Percentiles rank a stretch among this genome's conserved stretches.
These are phyloP conservation scores for Azemiops feae DNA, from an alignment of 2,113 vertebrate species.

Conservation along the genomic window DNA sequence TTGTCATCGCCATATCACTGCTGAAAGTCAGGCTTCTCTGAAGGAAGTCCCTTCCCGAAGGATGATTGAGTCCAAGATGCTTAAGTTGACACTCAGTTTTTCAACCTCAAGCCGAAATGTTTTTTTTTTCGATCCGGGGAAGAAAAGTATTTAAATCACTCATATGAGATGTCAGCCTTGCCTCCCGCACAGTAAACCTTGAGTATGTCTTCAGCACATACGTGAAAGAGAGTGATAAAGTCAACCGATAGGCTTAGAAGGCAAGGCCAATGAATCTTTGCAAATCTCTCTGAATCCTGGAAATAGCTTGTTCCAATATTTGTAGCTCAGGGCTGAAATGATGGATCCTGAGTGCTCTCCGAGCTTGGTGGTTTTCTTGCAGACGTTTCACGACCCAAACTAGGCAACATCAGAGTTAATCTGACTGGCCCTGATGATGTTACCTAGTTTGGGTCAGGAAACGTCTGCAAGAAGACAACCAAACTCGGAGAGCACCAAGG, in stretches of 20 bases:
- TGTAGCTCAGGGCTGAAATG: background rate
- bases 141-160: background rate
- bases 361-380: background rate
- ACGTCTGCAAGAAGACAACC: background rate
- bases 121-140: background rate
- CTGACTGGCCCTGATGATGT: background rate
- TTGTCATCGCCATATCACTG: background rate
- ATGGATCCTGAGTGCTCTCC: background rate
- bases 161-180: background rate
- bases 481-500: background rate
- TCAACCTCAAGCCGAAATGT: background rate
- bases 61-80: background rate
- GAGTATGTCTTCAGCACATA: background rate
- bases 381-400: background rate
- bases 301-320: background rate
- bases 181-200: background rate
- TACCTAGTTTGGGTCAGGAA: background rate
- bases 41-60: background rate
- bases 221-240: background rate
- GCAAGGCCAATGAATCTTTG: background rate
- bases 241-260: background rate
- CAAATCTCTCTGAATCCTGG: background rate
- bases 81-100: background rate
- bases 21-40: background rate
- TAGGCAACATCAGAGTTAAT: background rate